Evolutionary conservation across 1,140 invertebrate genomes (phyloP).

Genomic region (Pantala flavescens): DNA sequence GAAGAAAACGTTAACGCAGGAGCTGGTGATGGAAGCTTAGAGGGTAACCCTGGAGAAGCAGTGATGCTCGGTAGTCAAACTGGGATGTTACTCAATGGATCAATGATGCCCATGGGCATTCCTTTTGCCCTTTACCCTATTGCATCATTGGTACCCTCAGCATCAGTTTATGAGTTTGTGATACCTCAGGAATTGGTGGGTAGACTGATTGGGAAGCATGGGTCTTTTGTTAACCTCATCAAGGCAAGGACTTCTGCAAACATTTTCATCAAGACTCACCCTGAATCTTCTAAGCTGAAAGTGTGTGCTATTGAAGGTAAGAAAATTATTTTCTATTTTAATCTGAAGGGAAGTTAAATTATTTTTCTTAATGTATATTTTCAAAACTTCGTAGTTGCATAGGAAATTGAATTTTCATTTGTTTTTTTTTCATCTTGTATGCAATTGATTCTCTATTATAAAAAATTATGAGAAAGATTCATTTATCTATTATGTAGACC

Average conservation of each 20-base stretch:
- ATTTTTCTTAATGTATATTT: not conserved
- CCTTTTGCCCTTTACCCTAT: slow-evolving; percentile 14
- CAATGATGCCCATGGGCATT: slow-evolving; percentile 22
- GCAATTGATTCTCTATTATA: too few relatives aligned
- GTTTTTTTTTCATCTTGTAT: too few relatives aligned
- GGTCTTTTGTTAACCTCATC: slow-evolving; percentile 68
- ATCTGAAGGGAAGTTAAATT: not conserved
- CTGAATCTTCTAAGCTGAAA: slow-evolving; percentile 56
- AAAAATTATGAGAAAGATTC: too few relatives aligned
- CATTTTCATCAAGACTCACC: slow-evolving; percentile 67
- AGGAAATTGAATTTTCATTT: too few relatives aligned
- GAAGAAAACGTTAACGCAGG: slow-evolving; percentile 19
- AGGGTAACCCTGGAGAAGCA: slow-evolving; percentile 23
- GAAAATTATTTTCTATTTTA: not conserved
- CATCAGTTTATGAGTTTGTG: slow-evolving; percentile 58
- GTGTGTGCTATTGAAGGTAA: slow-evolving; percentile 73
- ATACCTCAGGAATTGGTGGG: slow-evolving; percentile 73
- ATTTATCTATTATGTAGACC: too few relatives aligned
- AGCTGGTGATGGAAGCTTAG: slow-evolving; percentile 25
- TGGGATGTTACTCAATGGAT: not conserved
- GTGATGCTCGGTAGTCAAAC: not conserved
- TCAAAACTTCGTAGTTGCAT: too few relatives aligned
- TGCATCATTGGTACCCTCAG: slow-evolving; percentile 18
- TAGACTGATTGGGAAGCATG: slow-evolving; percentile 73
- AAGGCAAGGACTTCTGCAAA: slow-evolving; percentile 65